A percentile compares a stretch with the other conserved stretches of the same genome.
These are phyloP conservation scores for Brachionus angularis DNA, from an alignment of 1,140 invertebrate species.

Conservation along the genomic window DNA sequence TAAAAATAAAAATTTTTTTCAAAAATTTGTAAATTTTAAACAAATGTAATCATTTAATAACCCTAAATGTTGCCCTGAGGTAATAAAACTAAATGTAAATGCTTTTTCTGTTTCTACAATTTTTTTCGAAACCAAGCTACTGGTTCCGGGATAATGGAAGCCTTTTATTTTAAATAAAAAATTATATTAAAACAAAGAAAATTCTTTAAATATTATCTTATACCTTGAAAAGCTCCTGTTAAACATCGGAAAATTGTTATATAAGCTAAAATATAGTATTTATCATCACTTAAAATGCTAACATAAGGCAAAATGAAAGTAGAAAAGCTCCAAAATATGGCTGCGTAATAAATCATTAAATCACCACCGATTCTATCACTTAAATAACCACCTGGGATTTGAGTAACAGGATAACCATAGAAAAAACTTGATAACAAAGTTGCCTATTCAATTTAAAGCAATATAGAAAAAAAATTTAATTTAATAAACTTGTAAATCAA, in stretches of 20 bases:
- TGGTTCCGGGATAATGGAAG: constrained; percentile 70
- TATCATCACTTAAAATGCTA: constrained; percentile 50
- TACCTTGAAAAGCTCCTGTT: constrained; percentile 69
- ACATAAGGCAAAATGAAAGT: constrained; percentile 59
- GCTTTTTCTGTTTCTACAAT: constrained; percentile 66
- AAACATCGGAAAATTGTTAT: constrained; percentile 64
- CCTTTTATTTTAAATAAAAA: constrained; percentile 49
- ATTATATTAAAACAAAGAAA: constrained; percentile 21
- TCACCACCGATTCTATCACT: constrained; percentile 69
- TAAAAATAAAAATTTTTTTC: constrained; percentile 53
- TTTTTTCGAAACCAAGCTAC: constrained; percentile 67
- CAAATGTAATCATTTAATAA: too few species aligned
- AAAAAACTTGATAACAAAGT: constrained; percentile 71
- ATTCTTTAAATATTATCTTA: too few species aligned
- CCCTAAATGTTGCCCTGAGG: constrained; percentile 64
- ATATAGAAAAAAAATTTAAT: not conserved
- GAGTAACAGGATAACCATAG: constrained; percentile 72
- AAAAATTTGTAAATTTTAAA: too few species aligned
- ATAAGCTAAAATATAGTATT: constrained; percentile 62
- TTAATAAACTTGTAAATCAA: not conserved
- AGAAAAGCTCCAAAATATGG: constrained; percentile 66
- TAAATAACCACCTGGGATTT: constrained; percentile 67
- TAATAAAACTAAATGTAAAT: constrained; percentile 68
- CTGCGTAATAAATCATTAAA: constrained; percentile 65
- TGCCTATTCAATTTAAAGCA: constrained; percentile 58